Conservation (phyloP, 2,113 vertebrate species). For the Uropsilus gracilis region DNA sequence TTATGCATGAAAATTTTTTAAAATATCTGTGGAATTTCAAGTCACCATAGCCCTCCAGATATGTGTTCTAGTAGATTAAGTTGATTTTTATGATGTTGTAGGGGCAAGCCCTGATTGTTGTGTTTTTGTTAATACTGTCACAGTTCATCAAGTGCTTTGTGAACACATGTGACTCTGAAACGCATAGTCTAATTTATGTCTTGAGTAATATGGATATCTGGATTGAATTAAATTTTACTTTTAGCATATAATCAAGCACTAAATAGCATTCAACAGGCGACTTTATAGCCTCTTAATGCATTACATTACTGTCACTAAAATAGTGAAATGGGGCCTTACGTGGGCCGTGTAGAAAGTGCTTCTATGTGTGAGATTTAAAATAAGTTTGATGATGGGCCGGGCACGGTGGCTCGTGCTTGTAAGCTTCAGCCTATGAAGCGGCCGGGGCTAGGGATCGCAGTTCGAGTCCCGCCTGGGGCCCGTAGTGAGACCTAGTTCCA, state of each 20-base stretch:
- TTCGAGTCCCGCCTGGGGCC: too few relatives aligned
- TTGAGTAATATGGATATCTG: neutral
- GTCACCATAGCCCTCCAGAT: neutral
- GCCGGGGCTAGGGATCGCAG: too few relatives aligned
- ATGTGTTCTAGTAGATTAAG: neutral
- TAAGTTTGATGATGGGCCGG: too few relatives aligned
- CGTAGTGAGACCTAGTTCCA: too few relatives aligned
- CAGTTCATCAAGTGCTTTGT: neutral
- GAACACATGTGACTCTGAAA: neutral
- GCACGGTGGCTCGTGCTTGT: too few relatives aligned
- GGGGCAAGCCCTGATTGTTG: neutral
- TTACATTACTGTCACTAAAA: constrained; percentile 32
- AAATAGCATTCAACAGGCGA: constrained; percentile 21
- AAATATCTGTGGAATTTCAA: neutral
- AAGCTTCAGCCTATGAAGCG: too few relatives aligned
- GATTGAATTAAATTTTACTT: constrained; percentile 1
- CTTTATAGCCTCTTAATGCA: too few relatives aligned
- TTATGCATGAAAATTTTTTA: neutral
- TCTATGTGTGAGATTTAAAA: too few relatives aligned
- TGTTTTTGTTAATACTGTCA: neutral
- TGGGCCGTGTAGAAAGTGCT: neutral
- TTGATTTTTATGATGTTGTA: neutral
- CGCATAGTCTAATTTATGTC: neutral
- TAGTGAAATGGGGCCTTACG: neutral
- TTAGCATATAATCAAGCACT: neutral